Evolutionary conservation across 2,113 vertebrate genomes (phyloP).

Genomic region (Thalassoma bifasciatum): DNA sequence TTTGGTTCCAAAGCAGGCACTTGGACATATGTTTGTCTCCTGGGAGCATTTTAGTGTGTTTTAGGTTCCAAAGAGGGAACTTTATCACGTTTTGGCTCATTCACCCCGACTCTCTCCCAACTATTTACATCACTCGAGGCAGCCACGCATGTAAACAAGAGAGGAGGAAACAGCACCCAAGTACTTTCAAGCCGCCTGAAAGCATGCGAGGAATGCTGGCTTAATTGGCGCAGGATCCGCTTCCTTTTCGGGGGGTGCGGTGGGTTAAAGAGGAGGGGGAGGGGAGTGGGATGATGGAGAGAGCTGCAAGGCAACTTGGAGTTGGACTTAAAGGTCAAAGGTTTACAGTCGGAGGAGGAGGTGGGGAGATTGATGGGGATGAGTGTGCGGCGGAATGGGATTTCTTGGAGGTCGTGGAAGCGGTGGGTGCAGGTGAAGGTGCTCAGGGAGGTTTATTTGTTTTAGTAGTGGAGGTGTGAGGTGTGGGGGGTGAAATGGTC

Average conservation of each 20-base stretch:
- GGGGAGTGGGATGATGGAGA: constrained; percentile 44
- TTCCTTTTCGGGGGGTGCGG: constrained; percentile 50
- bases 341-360: constrained; percentile 60
- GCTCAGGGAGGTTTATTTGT: constrained; percentile 39
- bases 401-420: constrained; percentile 60
- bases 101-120: constrained; percentile 60
- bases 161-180: constrained; percentile 14
- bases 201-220: constrained; percentile 77
- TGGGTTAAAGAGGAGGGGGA: constrained; percentile 34
- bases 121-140: constrained; percentile 70
- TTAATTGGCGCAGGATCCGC: constrained; percentile 76
- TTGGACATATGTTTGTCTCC: too few species aligned
- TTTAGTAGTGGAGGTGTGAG: constrained; percentile 10
- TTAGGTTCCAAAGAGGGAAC: too few species aligned
- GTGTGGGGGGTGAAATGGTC: constrained; percentile 32
- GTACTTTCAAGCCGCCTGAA: constrained; percentile 57
- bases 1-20: too few species aligned
- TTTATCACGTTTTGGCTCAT: too few species aligned
- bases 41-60: too few species aligned
- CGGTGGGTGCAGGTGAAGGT: constrained; percentile 39
- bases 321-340: constrained; percentile 66
- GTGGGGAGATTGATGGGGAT: constrained; percentile 67
- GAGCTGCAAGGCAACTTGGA: constrained; percentile 50
- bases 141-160: constrained; percentile 64
- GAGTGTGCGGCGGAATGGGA: constrained; percentile 60